Evolutionary conservation across 2,797 vertebrate genomes (phyloP), one percentile per base, ranked within the genome.

Genomic region (Brachyalestes nurse): DNA sequence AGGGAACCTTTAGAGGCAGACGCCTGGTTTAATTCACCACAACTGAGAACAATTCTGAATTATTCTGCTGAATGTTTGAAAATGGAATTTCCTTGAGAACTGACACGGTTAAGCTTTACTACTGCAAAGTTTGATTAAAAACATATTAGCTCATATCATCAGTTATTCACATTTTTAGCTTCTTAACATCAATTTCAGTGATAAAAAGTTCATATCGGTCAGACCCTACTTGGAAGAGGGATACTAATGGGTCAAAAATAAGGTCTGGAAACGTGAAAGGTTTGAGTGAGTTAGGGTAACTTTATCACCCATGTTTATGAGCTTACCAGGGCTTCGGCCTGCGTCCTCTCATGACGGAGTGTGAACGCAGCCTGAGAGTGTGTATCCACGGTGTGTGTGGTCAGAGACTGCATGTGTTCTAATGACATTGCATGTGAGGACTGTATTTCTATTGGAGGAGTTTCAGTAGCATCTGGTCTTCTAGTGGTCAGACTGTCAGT

Each of bases 291-390:
- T 66, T 57, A 51, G 64, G 65, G 53, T 14, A 67, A 61, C 9
- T 66, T 62, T 38, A 81, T 66, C 72, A 42, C 34, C 45, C 6
- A 16, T 51, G 55, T 47, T 62, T 72, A 45, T 70, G 70, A 47
- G 73, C 83, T 85, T 85, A 85, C 83, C 83, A 74, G 28, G 40
- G 2, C 49, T 75, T 42, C 38, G 38, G 73, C 53, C 61, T 5
- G 38, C 25, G 60, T 69, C 61, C 19, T 62, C 82, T 79, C 69
- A 60, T 38, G 77, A 19, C 21, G 45, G 16, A 79, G 12, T 49
- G 8, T 49, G 72, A 66, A 38, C 61, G 55, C 49, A 62, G 53
- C 10, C 25, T 8, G 61, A 6, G 73, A 72, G 16, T 61, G 60
- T 42, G 42, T 75, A 13, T 74, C 38, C 75, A 53, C 25, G 6